Evolutionary conservation across 2,888 invertebrate genomes (phyloP), one percentile per base, ranked within the genome.

Genomic region (Tinea pellionella): DNA sequence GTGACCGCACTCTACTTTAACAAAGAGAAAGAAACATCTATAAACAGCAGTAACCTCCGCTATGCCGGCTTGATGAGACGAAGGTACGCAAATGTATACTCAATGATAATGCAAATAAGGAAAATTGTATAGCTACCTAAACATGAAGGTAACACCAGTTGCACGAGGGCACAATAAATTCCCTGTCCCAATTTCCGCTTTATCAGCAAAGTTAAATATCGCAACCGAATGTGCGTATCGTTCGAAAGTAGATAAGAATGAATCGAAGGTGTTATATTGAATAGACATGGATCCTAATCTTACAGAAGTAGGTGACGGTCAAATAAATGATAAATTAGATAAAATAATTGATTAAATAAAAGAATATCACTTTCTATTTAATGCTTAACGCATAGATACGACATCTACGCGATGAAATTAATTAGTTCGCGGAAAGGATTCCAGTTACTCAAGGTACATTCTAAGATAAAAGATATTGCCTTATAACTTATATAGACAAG

Each of bases 191-290:
- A 80, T 80, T 84, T 74, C 65, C 47, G 67, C 69, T 72, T 80
- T 82, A 82, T 83, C 80, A 77, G 70, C 61, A 63, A 75, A 75
- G 74, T 73, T 71, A 80, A 80, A 80, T 76, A 79, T 74, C 69
- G 67, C 73, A 71, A 69, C 66, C 63, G 66, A 67, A 70, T 68
- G 68, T 57, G 15, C 32, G 32, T n/a, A n/a, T n/a, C n/a, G 19
- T 57, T 57, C 3, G 16, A 57, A 57, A 57, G 16, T n/a, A 57
- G 57, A 57, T 57, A 57, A 57, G 57, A 32, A 32, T 57, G 57
- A 57, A 57, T 57, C 57, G 57, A 32, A 57, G 57, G 57, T 32
- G 57, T 57, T 57, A 32, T 30, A 57, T 30, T 13, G 57, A 30
- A 32, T 32, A 57, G 30, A 32, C 57, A 32, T 32, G 32, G n/a